These are phyloP conservation scores for Selene dorsalis DNA, from an alignment of 2,797 vertebrate species.

Conservation along the genomic window DNA sequence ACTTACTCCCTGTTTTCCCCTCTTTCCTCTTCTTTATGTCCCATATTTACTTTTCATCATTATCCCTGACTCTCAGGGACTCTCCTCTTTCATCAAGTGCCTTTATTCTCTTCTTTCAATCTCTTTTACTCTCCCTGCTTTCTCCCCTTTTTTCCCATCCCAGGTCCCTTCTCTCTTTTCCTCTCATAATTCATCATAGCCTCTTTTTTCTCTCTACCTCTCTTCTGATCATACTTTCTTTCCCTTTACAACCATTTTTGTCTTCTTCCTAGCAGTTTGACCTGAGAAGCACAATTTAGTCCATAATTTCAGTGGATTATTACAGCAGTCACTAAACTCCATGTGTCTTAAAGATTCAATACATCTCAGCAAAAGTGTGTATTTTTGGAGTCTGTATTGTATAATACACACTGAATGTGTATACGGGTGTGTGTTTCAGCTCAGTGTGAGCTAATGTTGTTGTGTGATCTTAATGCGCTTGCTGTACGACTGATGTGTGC, in stretches of 20 bases:
- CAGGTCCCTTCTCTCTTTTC: background rate
- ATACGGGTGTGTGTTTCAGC: constrained; percentile 1
- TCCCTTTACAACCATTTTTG: background rate
- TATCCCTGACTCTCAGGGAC: constrained; percentile 15
- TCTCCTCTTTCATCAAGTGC: constrained; percentile 21
- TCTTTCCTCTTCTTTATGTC: constrained; percentile 7
- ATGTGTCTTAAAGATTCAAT: background rate
- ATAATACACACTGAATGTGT: no score
- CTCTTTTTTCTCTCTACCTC: background rate
- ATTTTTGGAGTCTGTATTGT: background rate
- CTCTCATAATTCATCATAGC: background rate
- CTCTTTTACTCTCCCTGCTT: background rate
- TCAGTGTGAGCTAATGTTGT: background rate
- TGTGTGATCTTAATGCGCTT: constrained; percentile 20
- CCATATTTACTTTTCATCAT: constrained; percentile 33
- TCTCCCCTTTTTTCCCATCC: background rate
- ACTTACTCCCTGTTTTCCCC: background rate
- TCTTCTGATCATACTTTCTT: constrained; percentile 12
- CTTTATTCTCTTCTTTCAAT: background rate
- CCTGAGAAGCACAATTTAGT: constrained; percentile 18
- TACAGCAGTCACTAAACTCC: constrained; percentile 43
- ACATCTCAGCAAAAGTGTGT: background rate
- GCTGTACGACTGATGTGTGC: constrained; percentile 18
- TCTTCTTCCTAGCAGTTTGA: background rate
- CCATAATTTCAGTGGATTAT: constrained; percentile 22